Conservation (phyloP, 1,140 invertebrate genomes). For the Solen grandis region DNA sequence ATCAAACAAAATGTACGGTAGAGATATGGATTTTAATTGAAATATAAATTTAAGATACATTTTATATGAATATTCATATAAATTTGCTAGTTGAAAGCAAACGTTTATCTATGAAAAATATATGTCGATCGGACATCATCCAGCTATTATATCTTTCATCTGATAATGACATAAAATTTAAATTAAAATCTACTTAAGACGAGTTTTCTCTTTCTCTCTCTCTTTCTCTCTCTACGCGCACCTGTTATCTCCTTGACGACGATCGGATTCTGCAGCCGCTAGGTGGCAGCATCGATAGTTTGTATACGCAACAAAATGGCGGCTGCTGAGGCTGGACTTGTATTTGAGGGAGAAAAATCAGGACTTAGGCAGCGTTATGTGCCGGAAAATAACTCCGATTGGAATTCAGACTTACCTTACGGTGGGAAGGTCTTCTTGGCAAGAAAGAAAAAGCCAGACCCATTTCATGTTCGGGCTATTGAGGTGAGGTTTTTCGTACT, state of each 20-base stretch:
- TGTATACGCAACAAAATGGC: slow-evolving; percentile 54
- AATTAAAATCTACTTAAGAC: too few relatives aligned
- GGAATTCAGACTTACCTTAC: slow-evolving; percentile 80
- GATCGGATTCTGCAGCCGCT: slow-evolving; percentile 36
- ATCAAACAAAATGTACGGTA: too few relatives aligned
- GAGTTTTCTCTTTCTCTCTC: too few relatives aligned
- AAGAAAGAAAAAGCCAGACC: slow-evolving; percentile 81
- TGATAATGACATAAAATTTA: too few relatives aligned
- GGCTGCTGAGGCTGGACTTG: slow-evolving; percentile 43
- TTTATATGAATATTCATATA: too few relatives aligned
- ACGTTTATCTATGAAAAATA: too few relatives aligned
- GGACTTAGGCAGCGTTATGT: slow-evolving; percentile 61
- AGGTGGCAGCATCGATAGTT: neutral
- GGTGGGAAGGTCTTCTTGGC: slow-evolving; percentile 82
- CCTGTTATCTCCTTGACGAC: slow-evolving; percentile 28
- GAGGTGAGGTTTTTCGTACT: too few relatives aligned
- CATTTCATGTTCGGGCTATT: slow-evolving; percentile 70
- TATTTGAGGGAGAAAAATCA: slow-evolving; percentile 22
- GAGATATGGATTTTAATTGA: too few relatives aligned
- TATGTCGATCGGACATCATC: too few relatives aligned
- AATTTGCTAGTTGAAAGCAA: too few relatives aligned
- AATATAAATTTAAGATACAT: too few relatives aligned
- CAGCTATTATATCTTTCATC: too few relatives aligned
- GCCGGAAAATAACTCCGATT: slow-evolving; percentile 68
- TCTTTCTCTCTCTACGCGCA: neutral